Conservation (phyloP, 2,888 invertebrate species). For the Selenia dentaria region DNA sequence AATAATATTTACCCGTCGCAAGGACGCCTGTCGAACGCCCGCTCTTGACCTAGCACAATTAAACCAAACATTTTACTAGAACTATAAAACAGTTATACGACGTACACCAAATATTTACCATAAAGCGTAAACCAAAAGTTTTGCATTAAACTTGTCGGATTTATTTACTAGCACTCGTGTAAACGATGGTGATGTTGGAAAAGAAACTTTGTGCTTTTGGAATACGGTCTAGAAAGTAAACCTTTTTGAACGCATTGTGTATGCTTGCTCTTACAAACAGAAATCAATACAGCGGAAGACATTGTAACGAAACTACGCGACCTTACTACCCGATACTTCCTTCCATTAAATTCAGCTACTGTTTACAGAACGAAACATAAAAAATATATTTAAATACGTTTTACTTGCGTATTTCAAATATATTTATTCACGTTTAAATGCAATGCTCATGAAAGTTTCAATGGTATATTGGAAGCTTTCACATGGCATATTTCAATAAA, state of each 20-base stretch:
- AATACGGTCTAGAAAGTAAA: conserved; percentile 30
- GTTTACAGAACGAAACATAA: no score
- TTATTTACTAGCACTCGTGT: conserved; percentile 73
- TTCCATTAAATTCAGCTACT: no score
- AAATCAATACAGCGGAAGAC: conserved; percentile 51
- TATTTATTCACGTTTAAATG: no score
- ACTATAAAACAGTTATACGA: conserved; percentile 83
- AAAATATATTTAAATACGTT: no score
- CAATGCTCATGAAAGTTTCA: no score
- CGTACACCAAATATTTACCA: conserved; percentile 84
- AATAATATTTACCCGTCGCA: conserved; percentile 83
- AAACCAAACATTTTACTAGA: conserved; percentile 83
- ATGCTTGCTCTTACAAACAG: conserved; percentile 46
- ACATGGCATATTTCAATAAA: no score
- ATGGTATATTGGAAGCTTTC: no score
- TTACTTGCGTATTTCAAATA: no score
- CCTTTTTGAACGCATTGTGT: background rate
- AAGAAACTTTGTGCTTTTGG: conserved; percentile 42
- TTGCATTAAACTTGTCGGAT: conserved; percentile 81
- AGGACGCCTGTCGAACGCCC: conserved; percentile 82
- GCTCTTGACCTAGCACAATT: conserved; percentile 84
- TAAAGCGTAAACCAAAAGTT: conserved; percentile 84
- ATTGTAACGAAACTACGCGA: conserved; percentile 24
- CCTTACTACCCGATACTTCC: no score
- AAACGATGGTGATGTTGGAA: conserved; percentile 49